Percentiles rank a stretch among this genome's conserved stretches.
These are phyloP conservation scores for Apogon talboti DNA, from an alignment of 2,797 vertebrate genomes.

Conservation along the genomic window DNA sequence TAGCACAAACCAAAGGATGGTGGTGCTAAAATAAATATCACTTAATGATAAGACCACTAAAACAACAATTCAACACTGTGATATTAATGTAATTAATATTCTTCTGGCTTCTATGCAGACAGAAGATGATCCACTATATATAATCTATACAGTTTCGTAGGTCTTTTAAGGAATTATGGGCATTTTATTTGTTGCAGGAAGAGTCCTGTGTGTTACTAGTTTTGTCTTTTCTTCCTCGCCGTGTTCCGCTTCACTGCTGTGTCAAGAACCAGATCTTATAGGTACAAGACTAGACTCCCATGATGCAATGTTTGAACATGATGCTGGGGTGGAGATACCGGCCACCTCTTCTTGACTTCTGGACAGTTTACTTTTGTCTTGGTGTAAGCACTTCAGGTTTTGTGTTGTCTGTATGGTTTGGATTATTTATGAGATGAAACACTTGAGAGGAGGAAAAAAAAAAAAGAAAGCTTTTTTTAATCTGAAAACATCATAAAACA, in stretches of 20 bases:
- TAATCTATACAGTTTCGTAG: too few relatives aligned
- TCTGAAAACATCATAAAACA: too few relatives aligned
- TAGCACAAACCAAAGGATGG: constrained; percentile 11
- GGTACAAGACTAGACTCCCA: constrained; percentile 8
- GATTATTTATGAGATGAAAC: background rate
- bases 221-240: background rate
- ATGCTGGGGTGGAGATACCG: background rate
- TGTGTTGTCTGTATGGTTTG: background rate
- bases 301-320: constrained; percentile 6
- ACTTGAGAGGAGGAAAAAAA: background rate
- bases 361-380: background rate
- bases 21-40: background rate
- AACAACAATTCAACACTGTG: too few relatives aligned
- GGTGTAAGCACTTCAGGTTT: background rate
- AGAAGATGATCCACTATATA: too few relatives aligned
- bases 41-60: background rate
- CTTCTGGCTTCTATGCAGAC: background rate
- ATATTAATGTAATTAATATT: too few relatives aligned
- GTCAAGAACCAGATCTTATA: constrained; percentile 7
- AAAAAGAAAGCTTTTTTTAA: background rate
- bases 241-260: background rate
- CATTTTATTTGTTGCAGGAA: constrained; percentile 1
- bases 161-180: background rate
- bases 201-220: constrained; percentile 5
- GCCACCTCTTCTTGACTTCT: background rate